Percentiles rank a stretch among this genome's conserved stretches.
Evolutionary conservation across 2,113 vertebrate species (phyloP).

Genomic region (Amia ocellicauda): DNA sequence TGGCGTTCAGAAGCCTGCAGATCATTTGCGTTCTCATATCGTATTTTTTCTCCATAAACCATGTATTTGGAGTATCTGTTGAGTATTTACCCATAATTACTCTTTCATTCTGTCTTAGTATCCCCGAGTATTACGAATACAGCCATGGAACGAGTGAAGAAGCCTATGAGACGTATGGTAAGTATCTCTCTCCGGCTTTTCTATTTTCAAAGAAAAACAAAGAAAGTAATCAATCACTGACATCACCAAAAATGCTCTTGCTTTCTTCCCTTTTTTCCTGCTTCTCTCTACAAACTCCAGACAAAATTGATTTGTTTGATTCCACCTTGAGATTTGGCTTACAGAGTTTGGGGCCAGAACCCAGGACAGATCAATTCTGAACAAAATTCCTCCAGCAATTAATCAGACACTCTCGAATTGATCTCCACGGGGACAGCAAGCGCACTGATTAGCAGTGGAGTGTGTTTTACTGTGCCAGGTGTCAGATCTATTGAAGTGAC

Average conservation of each 20-base stretch:
- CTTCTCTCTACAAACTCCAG: constrained; percentile 32
- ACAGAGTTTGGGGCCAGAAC: constrained; percentile 32
- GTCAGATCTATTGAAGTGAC: constrained; percentile 29
- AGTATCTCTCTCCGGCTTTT: constrained; percentile 44
- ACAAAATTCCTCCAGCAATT: constrained; percentile 50
- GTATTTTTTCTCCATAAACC: not conserved
- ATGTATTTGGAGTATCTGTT: not conserved
- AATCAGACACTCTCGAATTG: constrained; percentile 42
- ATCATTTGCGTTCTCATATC: not conserved
- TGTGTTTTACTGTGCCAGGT: constrained; percentile 33
- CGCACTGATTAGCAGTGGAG: constrained; percentile 32
- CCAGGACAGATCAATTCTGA: constrained; percentile 46
- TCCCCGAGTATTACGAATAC: constrained; percentile 94
- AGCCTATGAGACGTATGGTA: constrained; percentile 92
- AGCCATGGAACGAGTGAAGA: constrained; percentile 86
- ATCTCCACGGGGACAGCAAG: constrained; percentile 32
- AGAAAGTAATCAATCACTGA: constrained; percentile 37
- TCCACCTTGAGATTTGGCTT: constrained; percentile 38
- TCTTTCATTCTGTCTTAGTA: constrained; percentile 72
- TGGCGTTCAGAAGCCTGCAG: too few relatives aligned
- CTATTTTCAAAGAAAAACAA: constrained; percentile 28
- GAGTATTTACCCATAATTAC: constrained; percentile 8
- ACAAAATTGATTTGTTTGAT: constrained; percentile 48
- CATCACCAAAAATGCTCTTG: constrained; percentile 44
- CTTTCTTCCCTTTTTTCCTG: constrained; percentile 16